Evolutionary conservation across 53 echinoderm and acorn worm genomes (phyloP).

Genomic region (Stichopus horrens): DNA sequence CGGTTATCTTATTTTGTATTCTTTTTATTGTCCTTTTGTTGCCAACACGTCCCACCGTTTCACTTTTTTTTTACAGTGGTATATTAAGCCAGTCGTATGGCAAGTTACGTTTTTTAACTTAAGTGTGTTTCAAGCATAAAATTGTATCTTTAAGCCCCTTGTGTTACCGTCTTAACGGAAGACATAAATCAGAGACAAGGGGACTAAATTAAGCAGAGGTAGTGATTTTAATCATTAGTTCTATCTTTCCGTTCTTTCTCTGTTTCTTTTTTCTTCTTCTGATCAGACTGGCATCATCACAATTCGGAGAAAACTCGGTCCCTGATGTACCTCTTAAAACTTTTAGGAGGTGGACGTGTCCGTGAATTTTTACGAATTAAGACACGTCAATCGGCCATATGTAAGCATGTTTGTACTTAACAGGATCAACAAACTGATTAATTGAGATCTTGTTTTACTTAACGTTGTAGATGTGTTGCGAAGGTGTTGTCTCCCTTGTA

Average conservation of each 20-base stretch:
- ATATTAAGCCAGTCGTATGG: too few species aligned
- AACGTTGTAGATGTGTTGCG: too few species aligned
- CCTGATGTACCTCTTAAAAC: neutral
- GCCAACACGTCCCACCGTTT: too few species aligned
- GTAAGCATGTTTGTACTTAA: too few species aligned
- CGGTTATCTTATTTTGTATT: too few species aligned
- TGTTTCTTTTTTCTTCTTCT: neutral
- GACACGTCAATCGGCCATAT: neutral
- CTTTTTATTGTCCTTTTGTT: too few species aligned
- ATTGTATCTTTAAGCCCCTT: neutral
- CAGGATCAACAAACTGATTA: too few species aligned
- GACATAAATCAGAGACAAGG: neutral
- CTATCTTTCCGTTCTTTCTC: too few species aligned
- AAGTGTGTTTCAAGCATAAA: neutral
- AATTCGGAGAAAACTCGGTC: neutral
- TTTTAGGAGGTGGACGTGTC: neutral
- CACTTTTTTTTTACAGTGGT: too few species aligned
- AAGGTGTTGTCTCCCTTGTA: too few species aligned
- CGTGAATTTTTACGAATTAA: neutral
- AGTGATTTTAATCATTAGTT: too few species aligned
- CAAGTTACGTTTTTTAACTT: neutral
- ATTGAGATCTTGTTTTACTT: too few species aligned
- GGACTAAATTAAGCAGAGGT: neutral
- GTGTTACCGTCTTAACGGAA: neutral
- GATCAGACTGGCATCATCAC: neutral